Percentiles rank a stretch among this genome's conserved stretches.
These are phyloP conservation scores for Macropis europaea DNA, from an alignment of 2,888 invertebrate species.

Conservation along the genomic window DNA sequence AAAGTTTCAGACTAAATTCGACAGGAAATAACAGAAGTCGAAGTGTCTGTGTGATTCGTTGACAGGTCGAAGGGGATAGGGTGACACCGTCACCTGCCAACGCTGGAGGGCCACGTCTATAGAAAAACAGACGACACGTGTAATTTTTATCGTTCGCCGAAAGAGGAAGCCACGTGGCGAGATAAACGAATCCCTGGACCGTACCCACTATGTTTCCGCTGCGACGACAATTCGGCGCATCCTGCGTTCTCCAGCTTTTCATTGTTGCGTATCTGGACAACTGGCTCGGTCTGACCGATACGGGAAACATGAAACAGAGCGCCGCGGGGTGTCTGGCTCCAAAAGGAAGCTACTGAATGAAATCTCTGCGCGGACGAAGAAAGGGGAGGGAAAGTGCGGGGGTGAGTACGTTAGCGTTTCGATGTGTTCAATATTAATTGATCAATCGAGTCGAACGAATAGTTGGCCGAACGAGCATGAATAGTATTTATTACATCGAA, in stretches of 20 bases:
- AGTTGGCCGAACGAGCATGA: background rate
- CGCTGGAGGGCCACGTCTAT: background rate
- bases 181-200: conserved; percentile 39
- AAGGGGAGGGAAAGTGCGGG: conserved; percentile 9
- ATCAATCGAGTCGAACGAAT: conserved; percentile 6
- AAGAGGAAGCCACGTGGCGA: conserved; percentile 38
- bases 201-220: conserved; percentile 43
- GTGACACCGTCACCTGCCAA: conserved; percentile 12
- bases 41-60: background rate
- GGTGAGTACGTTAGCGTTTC: background rate
- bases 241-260: conserved; percentile 35
- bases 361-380: conserved; percentile 31
- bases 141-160: conserved; percentile 40
- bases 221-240: conserved; percentile 42
- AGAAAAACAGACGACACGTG: conserved; percentile 30
- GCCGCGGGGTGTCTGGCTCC: conserved; percentile 48
- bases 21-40: background rate
- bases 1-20: background rate
- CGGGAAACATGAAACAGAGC: conserved; percentile 47
- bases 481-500: conserved; percentile 2
- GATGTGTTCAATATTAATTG: conserved; percentile 36
- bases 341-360: conserved; percentile 50
- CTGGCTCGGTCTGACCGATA: conserved; percentile 33
- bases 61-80: conserved; percentile 2
- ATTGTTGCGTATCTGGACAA: conserved; percentile 42